Base-by-base conservation (phyloP, 2,888 invertebrate genomes). In the Xanthostigma xanthostigma region DNA sequence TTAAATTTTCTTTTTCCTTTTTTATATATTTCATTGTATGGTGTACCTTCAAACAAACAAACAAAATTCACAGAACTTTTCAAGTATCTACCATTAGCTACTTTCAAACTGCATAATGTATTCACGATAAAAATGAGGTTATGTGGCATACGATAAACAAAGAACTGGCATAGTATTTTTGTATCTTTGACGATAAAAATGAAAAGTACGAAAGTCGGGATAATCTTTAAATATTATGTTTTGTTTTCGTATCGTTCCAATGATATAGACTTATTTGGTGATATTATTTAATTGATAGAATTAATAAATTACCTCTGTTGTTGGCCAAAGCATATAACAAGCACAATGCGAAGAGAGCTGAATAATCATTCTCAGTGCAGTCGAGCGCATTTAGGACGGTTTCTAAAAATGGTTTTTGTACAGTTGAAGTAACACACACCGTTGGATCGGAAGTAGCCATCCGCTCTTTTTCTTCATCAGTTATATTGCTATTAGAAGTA, bases 311-410 rank as follows among this genome's bases (percentile, higher is more conserved):
- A 95, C 97, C 95, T 80, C 81, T 78, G 70, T 97, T 98, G 64
- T 88, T 88, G 51, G 88, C 87, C 67, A 97, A 78, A 11, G 96
- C 93, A 65, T 93, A 94, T 39, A 97, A 76, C 51, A 97, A 73
- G 67, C 94, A 91, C 12, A 97, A 72, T 4, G 88, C 84, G 65
- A 96, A 90, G 51, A 98, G 71, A 8, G 95, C 84, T 42, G 88
- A 79, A 63, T 97, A 96, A 71, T 98, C 97, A 67, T 95, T 95
- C 62, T 94, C 93, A 10, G 74, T 75, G 62, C 92, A 91, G 60
- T 90, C 87, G 55, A 97, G 71, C 0, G 92, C 84, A 57, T 85
- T 83, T 51, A 94, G 73, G 44, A 96, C 81, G 6, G 91, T 87
- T 64, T 93, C 89, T 55, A 96, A 71, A 68, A 95, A 95, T 1